Percentiles rank a stretch among this genome's conserved stretches.
Conservation (phyloP, 23 tunicate genomes). For the Phallusia fumigata region DNA sequence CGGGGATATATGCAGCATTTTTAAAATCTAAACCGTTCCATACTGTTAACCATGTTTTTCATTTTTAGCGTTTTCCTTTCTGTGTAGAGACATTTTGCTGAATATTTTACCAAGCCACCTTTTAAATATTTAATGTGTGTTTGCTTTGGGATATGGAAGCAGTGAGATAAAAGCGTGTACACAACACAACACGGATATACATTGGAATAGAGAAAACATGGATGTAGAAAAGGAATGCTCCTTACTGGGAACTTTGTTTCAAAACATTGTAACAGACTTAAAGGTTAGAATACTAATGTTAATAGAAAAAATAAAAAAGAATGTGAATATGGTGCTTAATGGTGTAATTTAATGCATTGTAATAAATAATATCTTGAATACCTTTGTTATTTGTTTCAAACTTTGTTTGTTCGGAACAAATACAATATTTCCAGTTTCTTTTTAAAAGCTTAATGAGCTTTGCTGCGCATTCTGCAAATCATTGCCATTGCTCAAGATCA, state of each 20-base stretch:
- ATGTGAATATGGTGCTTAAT: too few relatives aligned
- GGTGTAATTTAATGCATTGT: too few relatives aligned
- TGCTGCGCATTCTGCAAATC: background rate
- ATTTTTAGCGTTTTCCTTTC: too few relatives aligned
- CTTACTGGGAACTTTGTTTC: slow-evolving; percentile 46
- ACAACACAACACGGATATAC: background rate
- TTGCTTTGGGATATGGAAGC: background rate
- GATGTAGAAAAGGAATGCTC: slow-evolving; percentile 53
- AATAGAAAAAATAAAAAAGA: too few relatives aligned
- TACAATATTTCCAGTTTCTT: background rate
- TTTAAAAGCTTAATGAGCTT: background rate
- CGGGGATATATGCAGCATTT: too few relatives aligned
- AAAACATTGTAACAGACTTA: slow-evolving; percentile 48
- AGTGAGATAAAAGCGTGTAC: background rate
- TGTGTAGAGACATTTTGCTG: too few relatives aligned
- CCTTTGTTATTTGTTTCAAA: too few relatives aligned
- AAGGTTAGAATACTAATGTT: slow-evolving; percentile 21
- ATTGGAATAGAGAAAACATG: background rate
- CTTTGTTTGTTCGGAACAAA: too few relatives aligned
- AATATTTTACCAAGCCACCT: background rate
- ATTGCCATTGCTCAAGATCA: background rate
- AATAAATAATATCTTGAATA: too few relatives aligned
- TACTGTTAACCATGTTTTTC: too few relatives aligned
- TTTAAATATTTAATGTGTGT: slow-evolving; percentile 8
- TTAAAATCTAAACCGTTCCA: too few relatives aligned